Conservation (phyloP, 2,113 vertebrate genomes). For the Penelope pileata region DNA sequence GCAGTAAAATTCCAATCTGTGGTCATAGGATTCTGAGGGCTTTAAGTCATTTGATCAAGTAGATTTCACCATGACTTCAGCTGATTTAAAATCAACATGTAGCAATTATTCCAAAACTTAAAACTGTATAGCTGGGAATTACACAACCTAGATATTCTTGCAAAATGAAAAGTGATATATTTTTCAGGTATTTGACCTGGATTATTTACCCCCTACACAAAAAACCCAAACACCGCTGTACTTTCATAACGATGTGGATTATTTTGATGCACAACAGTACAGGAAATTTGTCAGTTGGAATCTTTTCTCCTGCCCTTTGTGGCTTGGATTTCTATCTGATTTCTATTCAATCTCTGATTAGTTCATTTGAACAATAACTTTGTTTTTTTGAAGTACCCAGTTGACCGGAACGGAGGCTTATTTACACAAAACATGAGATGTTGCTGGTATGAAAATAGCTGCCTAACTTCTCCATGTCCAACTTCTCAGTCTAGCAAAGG, state of each 20-base stretch:
- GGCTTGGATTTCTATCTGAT: background rate
- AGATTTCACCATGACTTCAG: background rate
- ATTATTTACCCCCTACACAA: background rate
- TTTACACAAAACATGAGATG: background rate
- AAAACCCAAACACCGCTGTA: background rate
- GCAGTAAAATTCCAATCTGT: background rate
- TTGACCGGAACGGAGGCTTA: background rate
- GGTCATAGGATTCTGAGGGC: background rate
- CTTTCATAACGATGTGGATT: background rate
- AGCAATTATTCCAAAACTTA: background rate
- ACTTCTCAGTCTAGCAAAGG: background rate
- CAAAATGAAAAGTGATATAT: background rate
- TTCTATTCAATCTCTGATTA: background rate
- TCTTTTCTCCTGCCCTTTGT: background rate
- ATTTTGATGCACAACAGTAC: background rate
- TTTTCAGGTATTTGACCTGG: background rate
- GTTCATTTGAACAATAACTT: background rate
- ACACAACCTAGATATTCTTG: background rate
- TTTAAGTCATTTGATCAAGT: background rate
- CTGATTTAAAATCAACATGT: background rate
- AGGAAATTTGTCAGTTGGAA: background rate
- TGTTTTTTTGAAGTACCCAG: background rate
- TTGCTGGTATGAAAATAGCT: background rate
- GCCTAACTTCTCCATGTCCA: background rate
- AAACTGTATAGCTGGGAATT: background rate